Evolutionary conservation across 1,140 invertebrate genomes (phyloP).

Genomic region (Drosophila seguyi): DNA sequence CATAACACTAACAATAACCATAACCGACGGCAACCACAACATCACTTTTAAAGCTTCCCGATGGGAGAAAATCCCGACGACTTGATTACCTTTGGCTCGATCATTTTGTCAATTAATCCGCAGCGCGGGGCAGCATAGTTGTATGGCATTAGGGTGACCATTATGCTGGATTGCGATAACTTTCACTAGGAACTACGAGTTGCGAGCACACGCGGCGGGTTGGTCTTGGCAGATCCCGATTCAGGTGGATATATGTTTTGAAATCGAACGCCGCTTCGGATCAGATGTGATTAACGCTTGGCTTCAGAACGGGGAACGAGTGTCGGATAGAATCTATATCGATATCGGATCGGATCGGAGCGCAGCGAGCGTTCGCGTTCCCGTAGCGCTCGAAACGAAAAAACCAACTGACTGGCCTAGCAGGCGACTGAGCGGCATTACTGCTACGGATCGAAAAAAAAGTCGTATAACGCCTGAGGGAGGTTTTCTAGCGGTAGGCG

Average conservation of each 20-base stretch:
- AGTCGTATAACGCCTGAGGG: constrained; percentile 1
- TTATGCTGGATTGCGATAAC: constrained; percentile 59
- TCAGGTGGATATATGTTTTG: constrained; percentile 39
- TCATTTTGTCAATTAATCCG: constrained; percentile 87
- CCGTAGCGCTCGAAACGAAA: constrained; percentile 43
- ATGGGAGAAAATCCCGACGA: constrained; percentile 15
- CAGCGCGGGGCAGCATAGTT: constrained; percentile 86
- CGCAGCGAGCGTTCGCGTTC: constrained; percentile 21
- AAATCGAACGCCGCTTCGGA: constrained; percentile 38
- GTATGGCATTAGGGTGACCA: constrained; percentile 87
- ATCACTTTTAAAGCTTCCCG: constrained; percentile 75
- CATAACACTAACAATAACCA: constrained; percentile 24
- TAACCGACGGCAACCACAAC: constrained; percentile 58
- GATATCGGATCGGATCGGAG: constrained; percentile 4
- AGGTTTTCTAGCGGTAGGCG: constrained; percentile 4
- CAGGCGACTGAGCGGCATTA: constrained; percentile 43
- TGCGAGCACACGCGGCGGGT: constrained; percentile 10
- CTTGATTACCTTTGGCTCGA: constrained; percentile 86
- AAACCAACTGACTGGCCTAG: constrained; percentile 54
- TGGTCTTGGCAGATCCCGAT: constrained; percentile 2
- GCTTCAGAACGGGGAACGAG: constrained; percentile 1
- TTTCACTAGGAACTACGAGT: constrained; percentile 36
- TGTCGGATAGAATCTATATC: neutral
- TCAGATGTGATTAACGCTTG: neutral
- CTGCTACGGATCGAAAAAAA: neutral